phyloP scores from a whole-genome alignment of 2,797 vertebrate species.

The Falco concolor region DNA sequence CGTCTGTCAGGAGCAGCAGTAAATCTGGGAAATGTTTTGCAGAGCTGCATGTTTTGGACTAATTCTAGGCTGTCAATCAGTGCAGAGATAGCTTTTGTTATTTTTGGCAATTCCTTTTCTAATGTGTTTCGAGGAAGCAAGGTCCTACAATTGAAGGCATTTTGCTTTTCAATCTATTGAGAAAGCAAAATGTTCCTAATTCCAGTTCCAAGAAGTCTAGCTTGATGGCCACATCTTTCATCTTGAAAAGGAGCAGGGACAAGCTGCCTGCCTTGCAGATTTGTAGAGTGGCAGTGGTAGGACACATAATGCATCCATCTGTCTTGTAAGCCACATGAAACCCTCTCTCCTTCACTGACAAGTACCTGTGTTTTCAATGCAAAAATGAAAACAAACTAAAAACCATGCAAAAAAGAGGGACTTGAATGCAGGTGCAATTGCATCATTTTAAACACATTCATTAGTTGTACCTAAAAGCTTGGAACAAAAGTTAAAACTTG shows the following conservation, averaged over 20 bases:
- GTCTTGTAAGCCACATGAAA: not conserved
- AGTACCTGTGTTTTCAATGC: not conserved
- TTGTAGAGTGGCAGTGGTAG: not conserved
- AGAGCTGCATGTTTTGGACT: not conserved
- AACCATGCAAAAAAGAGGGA: not conserved
- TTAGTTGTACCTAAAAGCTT: not conserved
- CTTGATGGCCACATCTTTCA: not conserved
- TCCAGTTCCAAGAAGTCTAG: not conserved
- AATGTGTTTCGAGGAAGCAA: not conserved
- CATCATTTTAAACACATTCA: not conserved
- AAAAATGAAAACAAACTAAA: not conserved
- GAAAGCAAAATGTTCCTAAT: not conserved
- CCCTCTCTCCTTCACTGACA: not conserved
- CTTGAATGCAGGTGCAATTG: too few relatives aligned
- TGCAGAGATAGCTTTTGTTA: not conserved
- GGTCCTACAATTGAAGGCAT: not conserved
- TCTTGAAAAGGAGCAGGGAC: not conserved
- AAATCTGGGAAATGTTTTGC: not conserved
- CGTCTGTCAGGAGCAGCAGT: not conserved
- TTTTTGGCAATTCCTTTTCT: not conserved
- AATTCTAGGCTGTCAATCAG: not conserved
- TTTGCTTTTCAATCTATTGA: not conserved
- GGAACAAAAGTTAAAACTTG: not conserved
- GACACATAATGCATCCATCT: not conserved
- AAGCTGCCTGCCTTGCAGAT: not conserved